Percentiles rank a stretch among this genome's conserved stretches.
Evolutionary conservation across 2,797 vertebrate species (phyloP).

Genomic region (Danionella dracula): DNA sequence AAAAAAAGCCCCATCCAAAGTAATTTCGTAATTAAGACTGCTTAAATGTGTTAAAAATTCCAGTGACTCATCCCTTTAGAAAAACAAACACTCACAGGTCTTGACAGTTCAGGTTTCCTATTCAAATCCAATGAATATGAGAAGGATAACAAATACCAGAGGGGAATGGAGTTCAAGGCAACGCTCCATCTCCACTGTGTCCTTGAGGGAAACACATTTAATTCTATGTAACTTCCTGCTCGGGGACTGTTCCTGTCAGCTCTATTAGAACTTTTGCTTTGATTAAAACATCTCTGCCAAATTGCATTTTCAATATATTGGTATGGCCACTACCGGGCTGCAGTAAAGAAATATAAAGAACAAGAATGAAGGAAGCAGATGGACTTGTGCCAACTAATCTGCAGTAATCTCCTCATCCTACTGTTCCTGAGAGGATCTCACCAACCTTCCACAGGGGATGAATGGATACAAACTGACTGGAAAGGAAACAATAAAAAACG

Average conservation of each 20-base stretch:
- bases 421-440: conserved; percentile 28
- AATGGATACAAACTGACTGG: background rate
- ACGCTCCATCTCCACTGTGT: conserved; percentile 8
- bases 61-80: too few species aligned
- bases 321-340: background rate
- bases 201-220: conserved; percentile 21
- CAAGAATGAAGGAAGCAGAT: conserved; percentile 22
- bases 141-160: background rate
- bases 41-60: too few species aligned
- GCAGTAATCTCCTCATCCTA: conserved; percentile 19
- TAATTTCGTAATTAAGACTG: too few species aligned
- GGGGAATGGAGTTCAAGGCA: background rate
- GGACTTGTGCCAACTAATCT: conserved; percentile 32
- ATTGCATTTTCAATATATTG: conserved; percentile 17
- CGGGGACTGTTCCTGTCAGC: background rate
- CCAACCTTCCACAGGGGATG: background rate
- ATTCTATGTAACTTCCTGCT: background rate
- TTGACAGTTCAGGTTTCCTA: background rate
- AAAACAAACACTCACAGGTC: too few species aligned
- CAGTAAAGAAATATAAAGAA: background rate
- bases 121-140: background rate
- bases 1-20: too few species aligned
- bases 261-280: background rate
- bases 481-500: conserved; percentile 6
- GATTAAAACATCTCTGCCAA: background rate